Percentiles rank a stretch among this genome's conserved stretches.
phyloP scores from a whole-genome alignment of 2,113 vertebrate genomes.

The Podarcis muralis region DNA sequence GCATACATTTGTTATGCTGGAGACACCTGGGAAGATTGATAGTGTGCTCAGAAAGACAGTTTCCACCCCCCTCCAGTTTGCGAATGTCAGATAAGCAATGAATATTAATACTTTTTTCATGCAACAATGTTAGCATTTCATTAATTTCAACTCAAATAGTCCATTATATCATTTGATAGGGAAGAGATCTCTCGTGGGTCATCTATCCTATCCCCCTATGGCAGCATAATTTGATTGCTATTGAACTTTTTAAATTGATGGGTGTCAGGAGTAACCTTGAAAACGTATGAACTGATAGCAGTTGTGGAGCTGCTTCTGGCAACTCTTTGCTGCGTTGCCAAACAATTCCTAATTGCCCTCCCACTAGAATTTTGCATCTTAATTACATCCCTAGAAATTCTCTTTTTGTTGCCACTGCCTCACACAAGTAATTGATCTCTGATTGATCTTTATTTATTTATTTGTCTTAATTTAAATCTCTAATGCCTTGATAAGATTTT shows the following conservation, averaged over 20 bases:
- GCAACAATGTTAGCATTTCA: constrained; percentile 16
- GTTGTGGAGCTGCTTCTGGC: not conserved
- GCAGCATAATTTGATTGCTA: constrained; percentile 14
- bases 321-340: not conserved
- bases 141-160: constrained; percentile 29
- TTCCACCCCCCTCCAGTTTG: constrained; percentile 1
- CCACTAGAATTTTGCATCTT: not conserved
- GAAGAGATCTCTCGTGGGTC: constrained; percentile 9
- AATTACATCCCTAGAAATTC: not conserved
- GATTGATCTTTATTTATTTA: not conserved
- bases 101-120: constrained; percentile 25
- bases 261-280: constrained; percentile 4
- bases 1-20: not conserved
- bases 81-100: constrained; percentile 28
- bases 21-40: constrained; percentile 16
- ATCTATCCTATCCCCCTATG: not conserved
- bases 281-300: not conserved
- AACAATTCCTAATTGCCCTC: not conserved
- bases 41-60: not conserved
- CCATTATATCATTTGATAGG: constrained; percentile 16
- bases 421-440: not conserved
- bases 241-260: constrained; percentile 6
- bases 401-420: not conserved
- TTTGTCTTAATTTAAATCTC: not conserved
- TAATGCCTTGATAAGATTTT: not conserved